Conservation (phyloP, 2,797 vertebrate genomes). For the Cyclopterus lumpus region DNA sequence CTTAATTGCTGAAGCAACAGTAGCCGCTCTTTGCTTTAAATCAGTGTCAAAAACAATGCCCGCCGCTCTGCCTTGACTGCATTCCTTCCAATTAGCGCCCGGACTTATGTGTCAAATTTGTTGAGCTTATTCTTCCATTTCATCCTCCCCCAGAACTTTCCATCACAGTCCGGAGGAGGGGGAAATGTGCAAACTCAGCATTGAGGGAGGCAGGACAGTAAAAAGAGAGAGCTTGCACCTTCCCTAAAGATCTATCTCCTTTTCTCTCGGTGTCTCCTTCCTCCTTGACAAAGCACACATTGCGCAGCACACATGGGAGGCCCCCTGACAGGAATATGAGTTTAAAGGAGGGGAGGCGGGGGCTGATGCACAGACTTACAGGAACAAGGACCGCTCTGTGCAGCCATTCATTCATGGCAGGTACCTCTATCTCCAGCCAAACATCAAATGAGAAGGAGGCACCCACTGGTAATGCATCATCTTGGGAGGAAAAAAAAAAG, state of each 20-base stretch:
- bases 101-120: constrained; percentile 50
- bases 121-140: constrained; percentile 59
- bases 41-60: constrained; percentile 60
- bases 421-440: constrained; percentile 59
- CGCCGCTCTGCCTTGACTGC: constrained; percentile 38
- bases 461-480: constrained; percentile 39
- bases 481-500: background rate
- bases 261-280: constrained; percentile 41
- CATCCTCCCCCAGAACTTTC: constrained; percentile 58
- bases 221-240: constrained; percentile 53
- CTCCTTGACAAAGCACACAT: constrained; percentile 70
- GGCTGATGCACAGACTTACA: constrained; percentile 71
- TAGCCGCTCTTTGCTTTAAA: constrained; percentile 47
- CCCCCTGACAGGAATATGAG: constrained; percentile 78
- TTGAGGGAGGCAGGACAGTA: constrained; percentile 35
- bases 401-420: constrained; percentile 58
- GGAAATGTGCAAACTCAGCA: constrained; percentile 61
- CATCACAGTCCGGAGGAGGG: constrained; percentile 50
- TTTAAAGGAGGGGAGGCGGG: constrained; percentile 47
- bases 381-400: constrained; percentile 81
- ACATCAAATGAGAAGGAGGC: constrained; percentile 54
- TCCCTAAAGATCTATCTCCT: constrained; percentile 54
- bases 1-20: constrained; percentile 57
- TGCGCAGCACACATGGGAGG: constrained; percentile 72
- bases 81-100: constrained; percentile 57